These are phyloP conservation scores for Uromys caudimaculatus DNA, from an alignment of 2,797 vertebrate genomes.

Conservation along the genomic window DNA sequence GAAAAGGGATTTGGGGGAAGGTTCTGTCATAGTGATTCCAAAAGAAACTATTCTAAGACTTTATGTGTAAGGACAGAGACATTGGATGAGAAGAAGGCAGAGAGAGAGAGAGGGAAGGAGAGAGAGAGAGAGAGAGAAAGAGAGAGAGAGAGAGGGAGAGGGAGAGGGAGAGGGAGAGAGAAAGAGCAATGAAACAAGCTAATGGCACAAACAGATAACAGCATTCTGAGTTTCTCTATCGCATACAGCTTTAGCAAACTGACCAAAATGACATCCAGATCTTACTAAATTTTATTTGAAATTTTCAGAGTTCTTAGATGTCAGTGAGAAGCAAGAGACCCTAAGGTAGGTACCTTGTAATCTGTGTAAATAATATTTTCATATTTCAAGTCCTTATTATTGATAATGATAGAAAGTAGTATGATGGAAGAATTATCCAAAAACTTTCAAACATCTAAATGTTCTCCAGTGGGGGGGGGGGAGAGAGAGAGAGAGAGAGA, in stretches of 20 bases:
- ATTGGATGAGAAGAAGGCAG: not conserved
- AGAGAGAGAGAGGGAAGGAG: no score
- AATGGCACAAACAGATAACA: not conserved
- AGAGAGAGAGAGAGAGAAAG: not conserved
- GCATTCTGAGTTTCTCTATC: not conserved
- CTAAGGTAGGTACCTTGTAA: not conserved
- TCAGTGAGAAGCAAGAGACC: not conserved
- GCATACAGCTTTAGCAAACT: not conserved
- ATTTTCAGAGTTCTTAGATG: not conserved
- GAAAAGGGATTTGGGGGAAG: not conserved
- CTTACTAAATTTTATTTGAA: not conserved
- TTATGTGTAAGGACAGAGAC: not conserved
- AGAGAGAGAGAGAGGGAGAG: not conserved
- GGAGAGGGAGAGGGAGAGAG: no score
- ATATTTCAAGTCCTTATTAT: not conserved
- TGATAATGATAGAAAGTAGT: not conserved
- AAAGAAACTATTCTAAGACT: not conserved
- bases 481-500: not conserved
- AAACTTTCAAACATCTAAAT: slow-evolving; percentile 45
- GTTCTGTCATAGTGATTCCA: not conserved
- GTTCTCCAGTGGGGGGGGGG: not conserved
- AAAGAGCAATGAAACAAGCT: no score
- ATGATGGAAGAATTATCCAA: not conserved
- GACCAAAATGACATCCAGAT: not conserved
- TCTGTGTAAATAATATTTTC: not conserved